Evolutionary conservation across 2,113 vertebrate genomes (phyloP), one percentile per base, ranked within the genome.

Genomic region (Pelecanoides urinatrix): DNA sequence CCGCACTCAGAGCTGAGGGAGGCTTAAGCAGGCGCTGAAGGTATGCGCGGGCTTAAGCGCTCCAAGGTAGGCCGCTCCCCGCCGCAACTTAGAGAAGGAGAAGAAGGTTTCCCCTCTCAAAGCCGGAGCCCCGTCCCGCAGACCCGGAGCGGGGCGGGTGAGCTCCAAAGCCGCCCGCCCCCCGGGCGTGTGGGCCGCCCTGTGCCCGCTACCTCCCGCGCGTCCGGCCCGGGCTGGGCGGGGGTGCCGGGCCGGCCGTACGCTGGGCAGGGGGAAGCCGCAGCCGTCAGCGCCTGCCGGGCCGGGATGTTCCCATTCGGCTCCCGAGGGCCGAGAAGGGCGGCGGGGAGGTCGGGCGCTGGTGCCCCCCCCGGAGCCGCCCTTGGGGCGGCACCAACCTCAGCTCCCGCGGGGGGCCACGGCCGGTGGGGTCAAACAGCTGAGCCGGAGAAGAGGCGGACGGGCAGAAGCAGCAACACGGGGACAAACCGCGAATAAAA

Each of bases 291-390:
- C n/a, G 38, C 32, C 72, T 55, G 30, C 42, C 22, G 23, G 71
- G 47, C 40, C 20, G 4, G 53, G 29, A 9, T 23, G 36, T 1
- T 15, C 44, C 53, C 29, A 0, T 10, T 40, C 23, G 12, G 22
- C 32, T 50, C n/a, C 53, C 59, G 7, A 30, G 47, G 40, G 34
- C 42, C 47, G 9, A 7, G 13, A 18, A 30, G 25, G 38, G 36
- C 30, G 22, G 22, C 27, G 15, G 36, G 25, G 20, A 13, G 10
- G 10, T 25, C 23, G 53, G 13, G 34, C 1, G 21, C 7, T 11
- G 68, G 1, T 62, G 68, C 11, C 6, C 19, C 12, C 15, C 15
- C 38, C 9, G 13, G 20, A 53, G 20, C 61, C 10, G 30, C 68
- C 5, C 10, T 12, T 15, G 13, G 50, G 55, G 30, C 29, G 14